phyloP scores from a whole-genome alignment of 2,888 invertebrate genomes.

The Chrysolina oricalcia region DNA sequence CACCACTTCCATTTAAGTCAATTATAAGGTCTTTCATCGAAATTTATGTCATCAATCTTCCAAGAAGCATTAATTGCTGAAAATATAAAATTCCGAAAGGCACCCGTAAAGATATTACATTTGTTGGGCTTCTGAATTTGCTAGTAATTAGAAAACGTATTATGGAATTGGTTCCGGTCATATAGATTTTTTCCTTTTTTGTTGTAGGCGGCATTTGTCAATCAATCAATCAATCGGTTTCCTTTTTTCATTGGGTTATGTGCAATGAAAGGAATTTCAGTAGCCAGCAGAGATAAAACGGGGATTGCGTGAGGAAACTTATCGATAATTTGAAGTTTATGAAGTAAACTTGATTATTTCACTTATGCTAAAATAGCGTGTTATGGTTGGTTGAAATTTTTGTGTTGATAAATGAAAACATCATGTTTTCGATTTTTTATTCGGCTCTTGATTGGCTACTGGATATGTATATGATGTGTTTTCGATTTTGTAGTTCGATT shows the following conservation, averaged over 20 bases:
- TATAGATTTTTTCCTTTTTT: neutral
- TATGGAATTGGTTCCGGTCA: neutral
- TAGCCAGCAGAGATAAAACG: too few species aligned
- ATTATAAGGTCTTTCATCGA: neutral
- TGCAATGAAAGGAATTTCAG: neutral
- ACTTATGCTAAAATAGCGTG: too few species aligned
- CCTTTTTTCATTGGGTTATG: neutral
- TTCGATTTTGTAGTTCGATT: too few species aligned
- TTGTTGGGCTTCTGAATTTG: slow-evolving; percentile 12
- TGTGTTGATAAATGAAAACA: too few species aligned
- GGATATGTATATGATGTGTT: too few species aligned
- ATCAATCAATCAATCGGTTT: slow-evolving; percentile 10
- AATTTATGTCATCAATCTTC: neutral
- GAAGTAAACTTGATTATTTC: too few species aligned
- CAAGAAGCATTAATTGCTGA: neutral
- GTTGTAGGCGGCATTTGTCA: neutral
- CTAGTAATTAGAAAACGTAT: slow-evolving; percentile 18
- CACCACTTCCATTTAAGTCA: neutral
- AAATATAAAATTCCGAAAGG: neutral
- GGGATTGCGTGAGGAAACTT: too few species aligned
- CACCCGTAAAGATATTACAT: neutral
- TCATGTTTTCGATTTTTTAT: too few species aligned
- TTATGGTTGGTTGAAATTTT: too few species aligned
- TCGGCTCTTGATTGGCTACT: too few species aligned
- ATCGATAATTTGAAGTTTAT: too few species aligned